These are phyloP conservation scores for Metalampra italica DNA, from an alignment of 2,888 invertebrate species.

Conservation along the genomic window DNA sequence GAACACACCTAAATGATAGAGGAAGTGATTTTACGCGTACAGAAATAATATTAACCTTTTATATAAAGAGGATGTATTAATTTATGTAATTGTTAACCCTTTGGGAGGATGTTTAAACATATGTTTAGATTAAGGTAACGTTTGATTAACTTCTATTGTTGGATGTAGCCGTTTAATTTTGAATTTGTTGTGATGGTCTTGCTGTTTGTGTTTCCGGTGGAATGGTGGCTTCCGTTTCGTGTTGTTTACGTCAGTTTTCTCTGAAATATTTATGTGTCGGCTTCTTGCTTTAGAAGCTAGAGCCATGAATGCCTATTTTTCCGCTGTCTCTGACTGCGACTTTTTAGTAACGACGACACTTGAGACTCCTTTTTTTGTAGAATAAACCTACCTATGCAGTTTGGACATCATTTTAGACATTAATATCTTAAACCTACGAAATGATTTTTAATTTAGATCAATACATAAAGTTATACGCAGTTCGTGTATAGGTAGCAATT, in stretches of 20 bases:
- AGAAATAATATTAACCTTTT: constrained; percentile 49
- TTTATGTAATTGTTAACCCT: constrained; percentile 75
- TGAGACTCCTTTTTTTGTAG: too few species aligned
- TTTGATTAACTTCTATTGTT: constrained; percentile 58
- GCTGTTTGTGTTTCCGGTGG: constrained; percentile 51
- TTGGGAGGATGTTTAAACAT: constrained; percentile 55
- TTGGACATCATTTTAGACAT: too few species aligned
- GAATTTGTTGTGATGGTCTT: constrained; percentile 66
- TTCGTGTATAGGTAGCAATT: too few species aligned
- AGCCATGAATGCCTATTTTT: too few species aligned
- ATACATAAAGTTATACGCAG: too few species aligned
- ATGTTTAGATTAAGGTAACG: constrained; percentile 46
- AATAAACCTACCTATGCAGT: too few species aligned
- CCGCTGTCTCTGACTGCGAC: too few species aligned
- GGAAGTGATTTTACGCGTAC: constrained; percentile 74
- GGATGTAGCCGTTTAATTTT: constrained; percentile 59
- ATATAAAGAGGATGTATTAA: constrained; percentile 64
- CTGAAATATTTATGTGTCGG: too few species aligned
- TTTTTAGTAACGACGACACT: too few species aligned
- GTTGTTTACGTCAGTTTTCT: constrained; percentile 1
- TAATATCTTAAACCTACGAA: too few species aligned
- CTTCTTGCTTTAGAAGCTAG: too few species aligned
- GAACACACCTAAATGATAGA: constrained; percentile 61
- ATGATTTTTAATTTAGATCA: too few species aligned
- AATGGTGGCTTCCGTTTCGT: constrained; percentile 38